Percentiles rank a stretch among this genome's conserved stretches.
These are phyloP conservation scores for Euphydryas editha DNA, from an alignment of 2,888 invertebrate genomes.

Conservation along the genomic window DNA sequence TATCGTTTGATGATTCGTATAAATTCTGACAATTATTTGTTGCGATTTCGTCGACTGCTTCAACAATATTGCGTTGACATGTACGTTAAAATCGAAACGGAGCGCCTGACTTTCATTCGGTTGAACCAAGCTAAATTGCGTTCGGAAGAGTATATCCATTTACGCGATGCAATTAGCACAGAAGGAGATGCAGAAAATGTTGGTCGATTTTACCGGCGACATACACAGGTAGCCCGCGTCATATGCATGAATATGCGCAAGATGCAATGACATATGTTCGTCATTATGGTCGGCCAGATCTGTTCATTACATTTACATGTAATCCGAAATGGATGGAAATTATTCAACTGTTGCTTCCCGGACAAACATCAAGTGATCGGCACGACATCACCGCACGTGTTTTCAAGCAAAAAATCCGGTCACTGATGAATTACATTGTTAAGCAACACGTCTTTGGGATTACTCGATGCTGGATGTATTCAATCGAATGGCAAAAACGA, in stretches of 20 bases:
- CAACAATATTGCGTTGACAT: too few relatives aligned
- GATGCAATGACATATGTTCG: slow-evolving; percentile 5
- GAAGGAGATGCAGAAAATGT: neutral
- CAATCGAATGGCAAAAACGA: slow-evolving; percentile 34
- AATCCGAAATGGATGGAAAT: slow-evolving; percentile 35
- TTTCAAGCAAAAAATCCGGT: slow-evolving; percentile 27
- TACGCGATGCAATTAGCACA: neutral
- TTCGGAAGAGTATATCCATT: too few relatives aligned
- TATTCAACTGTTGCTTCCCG: slow-evolving; percentile 21
- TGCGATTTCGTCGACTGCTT: too few relatives aligned
- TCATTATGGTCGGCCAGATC: slow-evolving; percentile 38
- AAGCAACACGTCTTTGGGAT: slow-evolving; percentile 43
- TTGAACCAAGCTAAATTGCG: too few relatives aligned
- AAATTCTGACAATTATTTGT: too few relatives aligned
- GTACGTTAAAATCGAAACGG: too few relatives aligned
- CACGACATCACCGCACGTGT: slow-evolving; percentile 30
- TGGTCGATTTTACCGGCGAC: neutral
- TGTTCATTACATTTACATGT: slow-evolving; percentile 42
- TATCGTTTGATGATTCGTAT: too few relatives aligned
- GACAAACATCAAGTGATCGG: slow-evolving; percentile 32
- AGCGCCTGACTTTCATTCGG: too few relatives aligned
- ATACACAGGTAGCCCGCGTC: slow-evolving; percentile 4
- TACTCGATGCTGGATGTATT: slow-evolving; percentile 44
- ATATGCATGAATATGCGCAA: slow-evolving; percentile 4
- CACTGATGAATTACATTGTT: slow-evolving; percentile 22